phyloP scores from a whole-genome alignment of 2,797 vertebrate genomes.

The Melanotaenia parkinsoni region DNA sequence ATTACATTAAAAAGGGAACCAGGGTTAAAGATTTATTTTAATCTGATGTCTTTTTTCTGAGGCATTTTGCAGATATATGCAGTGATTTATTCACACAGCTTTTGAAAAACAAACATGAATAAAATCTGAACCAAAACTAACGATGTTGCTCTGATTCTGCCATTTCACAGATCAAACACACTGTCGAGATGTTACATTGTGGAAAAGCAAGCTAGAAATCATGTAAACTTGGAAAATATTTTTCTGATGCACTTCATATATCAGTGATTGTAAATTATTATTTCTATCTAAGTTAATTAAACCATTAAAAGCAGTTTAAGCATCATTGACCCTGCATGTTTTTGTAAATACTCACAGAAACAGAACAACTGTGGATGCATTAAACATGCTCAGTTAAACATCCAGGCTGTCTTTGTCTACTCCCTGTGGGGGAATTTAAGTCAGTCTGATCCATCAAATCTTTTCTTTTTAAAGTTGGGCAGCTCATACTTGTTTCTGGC shows the following conservation, averaged over 20 bases:
- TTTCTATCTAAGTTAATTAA: background rate
- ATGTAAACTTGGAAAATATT: background rate
- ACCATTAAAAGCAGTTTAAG: background rate
- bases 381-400: conserved; percentile 7
- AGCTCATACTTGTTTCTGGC: background rate
- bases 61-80: conserved; percentile 7
- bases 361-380: background rate
- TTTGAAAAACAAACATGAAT: conserved; percentile 32
- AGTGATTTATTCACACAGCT: conserved; percentile 11
- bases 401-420: background rate
- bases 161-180: background rate
- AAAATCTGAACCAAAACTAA: conserved; percentile 27
- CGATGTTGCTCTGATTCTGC: conserved; percentile 4
- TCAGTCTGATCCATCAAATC: too few relatives aligned
- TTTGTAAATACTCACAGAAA: background rate
- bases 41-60: conserved; percentile 10
- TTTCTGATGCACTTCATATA: background rate
- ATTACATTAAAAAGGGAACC: background rate
- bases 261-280: background rate
- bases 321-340: background rate
- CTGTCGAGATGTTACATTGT: background rate
- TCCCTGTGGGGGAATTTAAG: too few relatives aligned
- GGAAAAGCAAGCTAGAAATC: background rate
- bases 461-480: background rate
- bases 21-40: background rate